Base-by-base conservation (phyloP, 2,888 invertebrate species). In the Malthinus seriepunctatus region DNA sequence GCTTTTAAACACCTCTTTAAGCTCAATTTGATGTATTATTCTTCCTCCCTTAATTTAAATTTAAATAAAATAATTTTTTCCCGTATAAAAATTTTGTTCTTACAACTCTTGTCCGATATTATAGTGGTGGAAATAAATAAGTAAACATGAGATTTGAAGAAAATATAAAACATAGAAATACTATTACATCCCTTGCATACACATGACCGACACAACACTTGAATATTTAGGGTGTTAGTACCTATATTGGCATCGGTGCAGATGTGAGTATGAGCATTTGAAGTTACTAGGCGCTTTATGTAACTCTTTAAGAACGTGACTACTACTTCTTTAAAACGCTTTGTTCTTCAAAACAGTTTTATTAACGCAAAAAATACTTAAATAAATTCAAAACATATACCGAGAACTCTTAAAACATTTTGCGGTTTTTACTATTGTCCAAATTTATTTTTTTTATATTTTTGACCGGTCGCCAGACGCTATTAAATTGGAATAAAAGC, bases 191-290 rank as follows among this genome's bases (percentile, higher is more conserved):
- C 67, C 72, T 73, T 73, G 73, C 73, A 73, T 71, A 72, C 70
- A 71, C 67, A 71, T 69, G 70, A 69, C 69, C 66, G 70, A 70
- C 70, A 66, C 72, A 72, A 71, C 72, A 74, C 75, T 69, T 77
- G 77, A 77, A 77, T 77, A 76, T 77, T 77, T 77, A 76, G 76
- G 74, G 70, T 73, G 73, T 74, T 73, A 74, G 72, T 73, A 71
- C 70, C 72, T 70, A 55, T 67, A 68, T 68, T 68, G 68, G 67
- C 68, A 66, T 64, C 66, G 66, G 64, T 64, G 65, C 65, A 61
- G 65, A 63, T 63, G 66, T 57, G 23, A 23, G 23, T 23, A 23
- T 42, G 62, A 58, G 71, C 71, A 70, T 69, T 67, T 67, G 60
- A 68, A 67, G 67, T 69, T 71, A 67, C 67, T 57, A 64, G 51